phyloP scores from a whole-genome alignment of 2,888 invertebrate species.

The Meloe dianella region DNA sequence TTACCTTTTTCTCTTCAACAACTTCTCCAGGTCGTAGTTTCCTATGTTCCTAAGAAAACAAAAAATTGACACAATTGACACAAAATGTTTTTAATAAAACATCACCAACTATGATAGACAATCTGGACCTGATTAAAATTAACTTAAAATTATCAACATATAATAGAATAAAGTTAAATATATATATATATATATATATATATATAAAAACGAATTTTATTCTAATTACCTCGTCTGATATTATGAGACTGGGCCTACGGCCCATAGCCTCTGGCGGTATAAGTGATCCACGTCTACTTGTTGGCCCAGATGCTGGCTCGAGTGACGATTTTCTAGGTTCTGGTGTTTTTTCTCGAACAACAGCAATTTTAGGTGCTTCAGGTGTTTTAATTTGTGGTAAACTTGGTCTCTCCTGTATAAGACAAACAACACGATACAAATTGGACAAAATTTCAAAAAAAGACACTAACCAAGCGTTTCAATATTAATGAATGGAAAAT shows the following conservation, averaged over 20 bases:
- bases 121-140: conserved; percentile 23
- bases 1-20: conserved; percentile 94
- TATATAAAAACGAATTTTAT: conserved; percentile 14
- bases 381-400: conserved; percentile 75
- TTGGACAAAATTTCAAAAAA: background rate
- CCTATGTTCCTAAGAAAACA: conserved; percentile 75
- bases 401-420: conserved; percentile 54
- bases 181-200: background rate
- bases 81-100: conserved; percentile 34
- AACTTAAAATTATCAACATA: conserved; percentile 18
- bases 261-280: conserved; percentile 88
- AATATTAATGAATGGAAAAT: conserved; percentile 18
- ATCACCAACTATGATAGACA: conserved; percentile 25
- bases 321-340: conserved; percentile 76
- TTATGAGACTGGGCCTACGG: conserved; percentile 87
- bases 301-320: conserved; percentile 59
- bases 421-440: conserved; percentile 14
- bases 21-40: conserved; percentile 95
- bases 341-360: conserved; percentile 77
- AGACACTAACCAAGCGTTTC: conserved; percentile 20
- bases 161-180: conserved; percentile 15
- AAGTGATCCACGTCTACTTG: conserved; percentile 82
- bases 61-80: background rate
- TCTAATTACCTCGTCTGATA: conserved; percentile 86
- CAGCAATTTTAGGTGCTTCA: conserved; percentile 84